Conservation (phyloP, 2,113 vertebrate species). For the Phrynosoma platyrhinos region DNA sequence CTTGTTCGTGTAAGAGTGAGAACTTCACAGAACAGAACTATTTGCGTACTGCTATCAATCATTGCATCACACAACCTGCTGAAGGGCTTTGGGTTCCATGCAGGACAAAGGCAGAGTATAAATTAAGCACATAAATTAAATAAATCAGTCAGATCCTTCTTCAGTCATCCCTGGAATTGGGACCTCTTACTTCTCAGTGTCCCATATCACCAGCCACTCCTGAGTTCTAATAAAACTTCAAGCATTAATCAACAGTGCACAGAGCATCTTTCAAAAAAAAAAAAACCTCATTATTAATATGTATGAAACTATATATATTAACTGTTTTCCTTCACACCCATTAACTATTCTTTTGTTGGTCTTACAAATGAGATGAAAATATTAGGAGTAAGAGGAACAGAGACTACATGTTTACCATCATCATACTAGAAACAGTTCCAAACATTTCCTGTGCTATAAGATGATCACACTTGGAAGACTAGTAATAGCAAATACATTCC, state of each 20-base stretch:
- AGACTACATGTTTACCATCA: slow-evolving; percentile 17
- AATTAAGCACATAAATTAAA: too few relatives aligned
- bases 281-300: slow-evolving; percentile 47
- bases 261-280: slow-evolving; percentile 57
- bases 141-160: too few relatives aligned
- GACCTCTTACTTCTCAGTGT: neutral
- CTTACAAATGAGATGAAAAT: slow-evolving; percentile 33
- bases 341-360: slow-evolving; percentile 44
- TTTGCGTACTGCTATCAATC: too few relatives aligned
- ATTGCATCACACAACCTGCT: too few relatives aligned
- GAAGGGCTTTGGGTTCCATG: too few relatives aligned
- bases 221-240: slow-evolving; percentile 56
- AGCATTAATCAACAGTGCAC: slow-evolving; percentile 61
- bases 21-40: too few relatives aligned
- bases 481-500: too few relatives aligned
- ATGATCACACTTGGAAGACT: slow-evolving; percentile 48
- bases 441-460: slow-evolving; percentile 72
- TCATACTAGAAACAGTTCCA: slow-evolving; percentile 59
- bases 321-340: slow-evolving; percentile 26
- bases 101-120: too few relatives aligned
- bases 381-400: slow-evolving; percentile 47
- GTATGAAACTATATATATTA: slow-evolving; percentile 50
- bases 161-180: neutral
- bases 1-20: too few relatives aligned
- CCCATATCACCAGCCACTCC: neutral